Evolutionary conservation across 2,888 invertebrate species (phyloP), one percentile per base, ranked within the genome.

Genomic region (Parelbella ahira): DNA sequence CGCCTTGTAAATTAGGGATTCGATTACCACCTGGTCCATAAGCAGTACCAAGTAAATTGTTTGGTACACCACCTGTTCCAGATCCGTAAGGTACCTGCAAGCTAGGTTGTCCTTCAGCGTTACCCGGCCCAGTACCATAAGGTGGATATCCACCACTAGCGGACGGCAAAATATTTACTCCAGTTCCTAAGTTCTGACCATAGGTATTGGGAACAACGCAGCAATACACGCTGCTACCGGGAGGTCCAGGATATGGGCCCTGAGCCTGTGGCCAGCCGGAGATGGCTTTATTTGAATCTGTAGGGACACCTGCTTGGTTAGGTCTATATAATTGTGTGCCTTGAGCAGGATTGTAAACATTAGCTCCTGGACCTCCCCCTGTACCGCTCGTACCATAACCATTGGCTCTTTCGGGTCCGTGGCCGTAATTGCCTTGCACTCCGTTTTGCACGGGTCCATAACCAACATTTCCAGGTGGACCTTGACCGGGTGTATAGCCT

Each of bases 221-320:
- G 32, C 56, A 54, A 36, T 50, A 51, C 20, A 52, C 45, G 29
- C 32, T 51, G 15, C 28, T 51, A 2, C 56, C 56, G 18, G 43
- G 50, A 9, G 52, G 49, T 2, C 49, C 53, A 7, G 33, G 37
- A 12, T 45, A 54, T 4, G 52, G 53, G 23, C 53, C 53, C 11
- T 47, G 48, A 11, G 47, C 51, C 8, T 47, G 1, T 15, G 49
- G 50, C 51, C 51, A 54, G 33, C 46, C 53, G 3, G 42, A 37
- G 5, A 32, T 37, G 7, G 4, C 13, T 12, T 12, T 32, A 32
- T 19, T 32, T 0, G 1, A 1, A 18, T 10, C 11, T 8, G 25
- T 38, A 4, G 34, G 15, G 3, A 19, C 2, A 10, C 33, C 38
- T 8, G 21, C 19, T 45, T 49, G 49, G 12, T 24, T 38, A 5